Conservation (phyloP, 2,888 invertebrate genomes). For the Drosophila demipolita region DNA sequence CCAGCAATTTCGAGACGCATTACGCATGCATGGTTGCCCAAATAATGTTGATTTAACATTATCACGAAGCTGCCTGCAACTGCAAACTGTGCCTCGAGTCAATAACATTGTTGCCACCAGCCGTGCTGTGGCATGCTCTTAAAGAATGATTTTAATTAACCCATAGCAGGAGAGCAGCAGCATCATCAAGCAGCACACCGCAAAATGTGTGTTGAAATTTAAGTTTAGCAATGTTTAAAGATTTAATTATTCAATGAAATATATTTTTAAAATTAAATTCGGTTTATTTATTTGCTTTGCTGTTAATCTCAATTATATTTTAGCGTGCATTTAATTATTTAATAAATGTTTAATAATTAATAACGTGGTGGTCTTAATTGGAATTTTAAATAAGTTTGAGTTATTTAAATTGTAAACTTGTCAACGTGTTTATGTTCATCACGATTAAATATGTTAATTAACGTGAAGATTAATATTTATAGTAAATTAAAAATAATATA, state of each 20-base stretch:
- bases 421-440: background rate
- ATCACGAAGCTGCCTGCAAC: slow-evolving; percentile 55
- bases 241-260: background rate
- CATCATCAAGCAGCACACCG: background rate
- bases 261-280: background rate
- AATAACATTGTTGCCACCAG: slow-evolving; percentile 36
- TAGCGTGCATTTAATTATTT: background rate
- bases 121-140: slow-evolving; percentile 9
- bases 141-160: background rate
- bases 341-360: background rate
- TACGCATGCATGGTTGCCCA: slow-evolving; percentile 83
- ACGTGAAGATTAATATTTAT: background rate
- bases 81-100: slow-evolving; percentile 43
- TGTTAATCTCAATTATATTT: background rate
- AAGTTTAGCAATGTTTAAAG: background rate
- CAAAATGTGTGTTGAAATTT: background rate
- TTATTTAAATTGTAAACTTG: background rate
- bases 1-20: slow-evolving; percentile 76
- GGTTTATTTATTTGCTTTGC: background rate
- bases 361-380: background rate
- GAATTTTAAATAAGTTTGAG: background rate
- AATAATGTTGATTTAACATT: slow-evolving; percentile 84
- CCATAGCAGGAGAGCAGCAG: background rate
- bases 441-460: background rate
- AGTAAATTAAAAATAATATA: background rate